Conservation (phyloP, 2,797 vertebrate species). For the Picus viridis region DNA sequence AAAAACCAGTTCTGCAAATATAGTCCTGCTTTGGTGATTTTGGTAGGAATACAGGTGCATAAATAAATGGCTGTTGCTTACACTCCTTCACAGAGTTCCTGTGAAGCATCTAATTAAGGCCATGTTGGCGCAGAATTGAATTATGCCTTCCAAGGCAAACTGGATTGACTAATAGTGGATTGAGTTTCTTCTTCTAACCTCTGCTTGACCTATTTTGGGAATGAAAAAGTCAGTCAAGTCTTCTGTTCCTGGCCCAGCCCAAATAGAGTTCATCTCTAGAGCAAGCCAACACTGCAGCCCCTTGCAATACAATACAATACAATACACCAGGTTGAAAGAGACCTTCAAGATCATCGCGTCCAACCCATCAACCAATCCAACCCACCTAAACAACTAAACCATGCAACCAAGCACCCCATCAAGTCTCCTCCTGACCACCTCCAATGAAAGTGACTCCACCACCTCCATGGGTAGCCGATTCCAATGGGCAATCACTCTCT, state of each 20-base stretch:
- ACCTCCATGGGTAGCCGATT: no score
- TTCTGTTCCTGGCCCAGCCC: background rate
- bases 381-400: no score
- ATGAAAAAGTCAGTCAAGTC: background rate
- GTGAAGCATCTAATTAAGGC: background rate
- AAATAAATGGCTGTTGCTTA: background rate
- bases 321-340: no score
- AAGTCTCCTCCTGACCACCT: no score
- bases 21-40: background rate
- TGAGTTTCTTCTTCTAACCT: background rate
- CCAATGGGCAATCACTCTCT: no score
- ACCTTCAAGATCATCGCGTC: no score
- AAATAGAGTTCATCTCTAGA: background rate
- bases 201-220: background rate
- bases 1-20: background rate
- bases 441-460: no score
- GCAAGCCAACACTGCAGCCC: background rate
- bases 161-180: background rate
- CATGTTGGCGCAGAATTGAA: background rate
- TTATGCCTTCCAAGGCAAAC: background rate
- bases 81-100: background rate
- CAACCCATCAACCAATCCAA: no score
- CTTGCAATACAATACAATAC: background rate
- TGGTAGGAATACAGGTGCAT: background rate
- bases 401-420: no score